Base-by-base conservation (phyloP, 2,797 vertebrate genomes). In the Peromyscus nudipes region DNA sequence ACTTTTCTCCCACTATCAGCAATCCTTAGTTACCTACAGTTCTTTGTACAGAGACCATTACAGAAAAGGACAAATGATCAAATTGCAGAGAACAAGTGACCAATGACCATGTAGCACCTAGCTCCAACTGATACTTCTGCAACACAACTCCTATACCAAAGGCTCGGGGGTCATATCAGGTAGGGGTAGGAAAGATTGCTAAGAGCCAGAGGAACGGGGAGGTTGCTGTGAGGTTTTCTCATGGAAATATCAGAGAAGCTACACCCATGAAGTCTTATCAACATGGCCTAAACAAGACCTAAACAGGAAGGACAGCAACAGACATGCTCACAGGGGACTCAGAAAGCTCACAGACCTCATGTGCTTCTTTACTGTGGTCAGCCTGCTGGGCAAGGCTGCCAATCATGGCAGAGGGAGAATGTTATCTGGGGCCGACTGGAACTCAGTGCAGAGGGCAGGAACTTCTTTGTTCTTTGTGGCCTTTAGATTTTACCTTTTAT, bases 401-500 rank as follows among this genome's bases (percentile, higher is more conserved):
- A 52, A 49, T 69, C 82, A 34, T 6, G 23, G 52, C 62, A 84
- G 46, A 92, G 67, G 29, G 3, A 73, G 25, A 81, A 43, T 60
- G 43, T 69, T 52, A 80, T 43, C 89, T 80, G 40, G 43, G 31
- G 19, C 25, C 37, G 55, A 80, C 67, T 77, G 69, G 25, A 92
- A 19, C 71, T 73, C 21, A 0, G n/a, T n/a, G 13, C n/a, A 67
- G 77, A 93, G n/a, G 34, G 3, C 40, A n/a, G 57, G 46, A 65
- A 11, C 77, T 84, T 95, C 92, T 91, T 75, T 10, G 27, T 23
- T 85, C 81, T 94, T 76, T 43, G 52, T 1, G 76, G 34, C 9
- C 69, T 92, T 94, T 65, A 85, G 75, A 76, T 46, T 40, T 82
- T 71, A 64, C 29, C 31, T 96, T 76, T 88, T 87, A 84, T 92